Conservation (phyloP, 2,888 invertebrate genomes). For the Autographa pulchrina region DNA sequence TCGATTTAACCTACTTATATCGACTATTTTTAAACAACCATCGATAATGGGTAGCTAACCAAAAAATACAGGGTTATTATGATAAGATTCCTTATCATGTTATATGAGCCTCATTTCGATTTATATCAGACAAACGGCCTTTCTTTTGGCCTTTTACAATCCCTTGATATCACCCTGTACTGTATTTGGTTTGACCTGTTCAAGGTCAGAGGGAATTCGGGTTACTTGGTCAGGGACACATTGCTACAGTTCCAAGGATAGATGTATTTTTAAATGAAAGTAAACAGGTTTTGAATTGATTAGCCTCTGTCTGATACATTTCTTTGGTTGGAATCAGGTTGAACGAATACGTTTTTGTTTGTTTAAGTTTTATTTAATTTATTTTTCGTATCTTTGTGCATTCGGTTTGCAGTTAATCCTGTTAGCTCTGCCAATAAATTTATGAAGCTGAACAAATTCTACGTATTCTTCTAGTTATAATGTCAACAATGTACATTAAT, state of each 20-base stretch:
- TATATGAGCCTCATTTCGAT: conserved; percentile 21
- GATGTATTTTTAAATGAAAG: conserved; percentile 3
- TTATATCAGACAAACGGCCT: conserved; percentile 12
- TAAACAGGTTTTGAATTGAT: background rate
- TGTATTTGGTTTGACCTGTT: conserved; percentile 16
- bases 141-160: conserved; percentile 25
- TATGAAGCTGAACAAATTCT: too few relatives aligned
- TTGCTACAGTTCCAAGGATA: conserved; percentile 3
- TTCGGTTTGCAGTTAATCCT: too few relatives aligned
- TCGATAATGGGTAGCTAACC: conserved; percentile 18
- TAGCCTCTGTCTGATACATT: background rate
- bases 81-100: conserved; percentile 30
- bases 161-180: conserved; percentile 15
- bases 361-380: too few relatives aligned
- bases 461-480: too few relatives aligned
- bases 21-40: conserved; percentile 2
- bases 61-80: conserved; percentile 9
- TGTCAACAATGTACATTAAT: too few relatives aligned
- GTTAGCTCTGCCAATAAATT: too few relatives aligned
- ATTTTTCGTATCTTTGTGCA: too few relatives aligned
- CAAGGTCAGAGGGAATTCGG: conserved; percentile 46
- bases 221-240: conserved; percentile 49
- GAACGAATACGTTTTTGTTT: too few relatives aligned
- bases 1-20: conserved; percentile 1
- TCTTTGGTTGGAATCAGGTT: background rate